Evolutionary conservation across 2,797 vertebrate genomes (phyloP).

Genomic region (Sorex maritimensis): DNA sequence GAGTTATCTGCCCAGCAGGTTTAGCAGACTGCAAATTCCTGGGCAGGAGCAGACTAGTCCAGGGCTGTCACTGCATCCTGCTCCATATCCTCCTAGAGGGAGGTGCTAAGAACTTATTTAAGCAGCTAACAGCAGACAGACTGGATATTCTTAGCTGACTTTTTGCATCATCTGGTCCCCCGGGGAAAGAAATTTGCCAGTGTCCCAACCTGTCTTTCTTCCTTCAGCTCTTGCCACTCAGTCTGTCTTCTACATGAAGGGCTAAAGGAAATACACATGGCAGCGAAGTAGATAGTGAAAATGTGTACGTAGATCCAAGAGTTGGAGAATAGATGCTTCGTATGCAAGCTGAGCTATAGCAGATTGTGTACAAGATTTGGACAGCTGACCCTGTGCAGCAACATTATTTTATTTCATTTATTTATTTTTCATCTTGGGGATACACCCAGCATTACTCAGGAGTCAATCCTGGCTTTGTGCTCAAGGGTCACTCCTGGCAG

Average conservation of each 20-base stretch:
- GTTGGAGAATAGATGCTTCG: neutral
- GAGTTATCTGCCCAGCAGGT: neutral
- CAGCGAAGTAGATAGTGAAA: neutral
- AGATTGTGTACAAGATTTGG: neutral
- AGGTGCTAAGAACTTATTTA: conserved; percentile 57
- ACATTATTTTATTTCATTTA: neutral
- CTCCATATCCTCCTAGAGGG: neutral
- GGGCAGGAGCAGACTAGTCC: conserved; percentile 48
- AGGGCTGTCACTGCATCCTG: neutral
- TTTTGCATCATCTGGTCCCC: neutral
- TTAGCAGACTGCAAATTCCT: conserved; percentile 4
- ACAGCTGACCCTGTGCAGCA: neutral
- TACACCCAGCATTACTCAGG: too few relatives aligned
- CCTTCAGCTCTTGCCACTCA: neutral
- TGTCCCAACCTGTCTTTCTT: neutral
- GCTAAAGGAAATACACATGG: neutral
- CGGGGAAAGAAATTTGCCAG: neutral
- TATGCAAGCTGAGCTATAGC: neutral
- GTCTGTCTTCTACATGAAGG: neutral
- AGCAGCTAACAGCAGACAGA: conserved; percentile 12
- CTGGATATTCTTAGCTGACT: neutral
- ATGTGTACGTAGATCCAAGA: accelerated
- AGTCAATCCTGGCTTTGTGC: too few relatives aligned
- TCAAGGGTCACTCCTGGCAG: too few relatives aligned
- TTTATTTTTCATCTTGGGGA: too few relatives aligned